Conservation (phyloP, 2,113 vertebrate species). For the Pygoscelis antarcticus region DNA sequence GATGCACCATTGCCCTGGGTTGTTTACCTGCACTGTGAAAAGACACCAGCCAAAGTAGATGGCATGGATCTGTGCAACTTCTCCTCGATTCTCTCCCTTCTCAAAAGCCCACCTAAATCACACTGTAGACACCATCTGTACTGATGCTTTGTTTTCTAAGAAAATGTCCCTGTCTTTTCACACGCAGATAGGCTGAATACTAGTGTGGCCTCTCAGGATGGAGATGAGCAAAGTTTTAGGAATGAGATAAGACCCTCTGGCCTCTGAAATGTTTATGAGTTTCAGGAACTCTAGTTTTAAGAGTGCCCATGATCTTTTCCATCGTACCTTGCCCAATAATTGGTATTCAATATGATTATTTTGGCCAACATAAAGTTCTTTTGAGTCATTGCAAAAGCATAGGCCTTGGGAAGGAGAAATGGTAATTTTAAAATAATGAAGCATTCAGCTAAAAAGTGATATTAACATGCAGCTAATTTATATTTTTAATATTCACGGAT, state of each 20-base stretch:
- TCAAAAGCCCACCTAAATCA: not conserved
- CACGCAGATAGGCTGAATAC: not conserved
- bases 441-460: not conserved
- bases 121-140: too few species aligned
- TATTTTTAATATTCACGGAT: not conserved
- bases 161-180: not conserved
- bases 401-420: not conserved
- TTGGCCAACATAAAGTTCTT: not conserved
- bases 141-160: not conserved
- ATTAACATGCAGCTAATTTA: not conserved
- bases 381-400: not conserved
- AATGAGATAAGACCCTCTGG: not conserved
- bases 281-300: not conserved
- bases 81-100: fast-evolving
- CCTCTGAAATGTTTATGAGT: not conserved
- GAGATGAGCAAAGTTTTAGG: not conserved
- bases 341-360: not conserved
- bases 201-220: fast-evolving
- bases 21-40: not conserved
- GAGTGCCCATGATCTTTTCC: not conserved
- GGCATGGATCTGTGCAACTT: fast-evolving
- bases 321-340: not conserved
- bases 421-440: not conserved
- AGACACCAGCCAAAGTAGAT: not conserved
- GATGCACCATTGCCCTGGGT: not conserved